Evolutionary conservation across 2,888 invertebrate genomes (phyloP).

Genomic region (Nebria salina): DNA sequence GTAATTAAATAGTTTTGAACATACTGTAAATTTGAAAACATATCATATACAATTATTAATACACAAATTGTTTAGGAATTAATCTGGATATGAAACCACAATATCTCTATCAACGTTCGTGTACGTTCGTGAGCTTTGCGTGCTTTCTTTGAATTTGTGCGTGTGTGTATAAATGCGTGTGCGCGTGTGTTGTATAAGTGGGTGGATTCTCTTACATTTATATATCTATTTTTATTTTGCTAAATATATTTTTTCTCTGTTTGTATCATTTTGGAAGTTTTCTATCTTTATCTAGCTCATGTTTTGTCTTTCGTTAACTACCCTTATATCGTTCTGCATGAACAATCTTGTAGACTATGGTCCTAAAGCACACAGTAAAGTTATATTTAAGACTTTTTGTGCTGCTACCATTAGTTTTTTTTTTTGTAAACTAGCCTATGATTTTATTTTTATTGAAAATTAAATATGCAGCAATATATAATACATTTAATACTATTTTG

Average conservation of each 20-base stretch:
- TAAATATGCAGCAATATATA: too few relatives aligned
- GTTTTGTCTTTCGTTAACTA: not conserved
- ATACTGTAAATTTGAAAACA: not conserved
- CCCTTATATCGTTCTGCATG: not conserved
- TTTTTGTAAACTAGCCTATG: not conserved
- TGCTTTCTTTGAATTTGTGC: not conserved
- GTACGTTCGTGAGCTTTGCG: too few relatives aligned
- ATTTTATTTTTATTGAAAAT: too few relatives aligned
- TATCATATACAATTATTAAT: not conserved
- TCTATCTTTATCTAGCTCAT: not conserved
- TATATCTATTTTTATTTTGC: not conserved
- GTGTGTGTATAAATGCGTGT: not conserved
- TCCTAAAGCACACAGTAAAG: not conserved
- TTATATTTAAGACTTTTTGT: not conserved
- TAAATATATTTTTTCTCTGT: not conserved
- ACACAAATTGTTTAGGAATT: not conserved
- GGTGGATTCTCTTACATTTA: too few relatives aligned
- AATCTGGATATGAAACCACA: not conserved
- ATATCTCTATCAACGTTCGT: not conserved
- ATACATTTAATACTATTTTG: too few relatives aligned
- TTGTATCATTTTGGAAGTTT: not conserved
- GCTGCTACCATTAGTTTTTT: not conserved
- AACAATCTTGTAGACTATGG: not conserved
- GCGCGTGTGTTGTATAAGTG: too few relatives aligned
- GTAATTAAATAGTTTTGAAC: not conserved